Evolutionary conservation across 2,888 invertebrate species (phyloP), one percentile per base, ranked within the genome.

Genomic region (Atrina japonica): DNA sequence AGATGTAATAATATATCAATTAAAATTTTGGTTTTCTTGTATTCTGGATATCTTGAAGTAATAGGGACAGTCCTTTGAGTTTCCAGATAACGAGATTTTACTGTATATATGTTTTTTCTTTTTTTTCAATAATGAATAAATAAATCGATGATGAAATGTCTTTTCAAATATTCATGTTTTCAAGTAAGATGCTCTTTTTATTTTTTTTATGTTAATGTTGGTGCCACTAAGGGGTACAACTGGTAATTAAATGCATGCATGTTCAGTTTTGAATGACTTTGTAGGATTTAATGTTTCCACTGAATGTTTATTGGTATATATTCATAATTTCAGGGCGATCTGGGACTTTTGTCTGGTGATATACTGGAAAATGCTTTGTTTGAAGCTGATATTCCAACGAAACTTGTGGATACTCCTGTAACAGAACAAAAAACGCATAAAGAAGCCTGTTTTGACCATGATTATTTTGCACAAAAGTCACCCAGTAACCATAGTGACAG

Each of bases 401-500:
- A 21, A 30, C 35, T 50, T 40, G 52, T 52, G 3, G 50, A 45
- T 0, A 50, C 59, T 16, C 45, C 25, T 7, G 35, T 59, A n/a
- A 52, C 52, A n/a, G 61, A 67, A 27, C 63, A 47, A 60, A 43
- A 45, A 27, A 58, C 35, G 11, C 16, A 43, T 30, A 45, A 45
- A 18, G 61, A 61, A 41, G 41, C 67, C 45, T 47, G 58, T 70
- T 7, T 47, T 21, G 86, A 86, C 58, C 85, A 85, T 61, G 85
- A 86, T 69, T 86, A 86, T 76, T 81, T 77, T 30, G 78, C 82
- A 6, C 82, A 81, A 23, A 78, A 73, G 55, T 87, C 87, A 2
- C 87, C 87, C 5, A 69, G 75, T 25, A 66, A 80, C 3, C 77
- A 80, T 69, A 87, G 87, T 72, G 87, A 87, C 75, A 87, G 87